Evolutionary conservation across 23 tunicate species (phyloP).

Genomic region (Styela clava): DNA sequence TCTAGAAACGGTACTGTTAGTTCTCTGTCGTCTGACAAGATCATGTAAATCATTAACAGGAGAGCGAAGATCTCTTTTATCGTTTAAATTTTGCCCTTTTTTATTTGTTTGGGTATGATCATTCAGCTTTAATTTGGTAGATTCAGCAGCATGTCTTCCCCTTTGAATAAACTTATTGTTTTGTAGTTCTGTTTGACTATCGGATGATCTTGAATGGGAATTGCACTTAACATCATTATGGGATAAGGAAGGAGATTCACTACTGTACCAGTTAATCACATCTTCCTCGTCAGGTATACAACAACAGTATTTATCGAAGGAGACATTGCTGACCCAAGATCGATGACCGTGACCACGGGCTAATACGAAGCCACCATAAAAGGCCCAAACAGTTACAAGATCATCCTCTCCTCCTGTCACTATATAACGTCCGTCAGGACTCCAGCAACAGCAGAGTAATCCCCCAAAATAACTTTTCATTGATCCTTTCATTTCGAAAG

Average conservation of each 20-base stretch:
- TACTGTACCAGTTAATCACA: slow-evolving; percentile 53
- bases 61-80: not conserved
- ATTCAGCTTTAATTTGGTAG: not conserved
- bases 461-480: slow-evolving; percentile 99
- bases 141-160: not conserved
- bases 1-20: slow-evolving; percentile 77
- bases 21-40: slow-evolving; percentile 43
- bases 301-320: slow-evolving; percentile 83
- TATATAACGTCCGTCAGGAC: slow-evolving; percentile 94
- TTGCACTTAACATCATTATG: not conserved
- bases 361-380: slow-evolving; percentile 66
- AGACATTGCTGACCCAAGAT: slow-evolving; percentile 91
- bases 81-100: not conserved
- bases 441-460: slow-evolving; percentile 84
- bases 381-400: slow-evolving; percentile 85
- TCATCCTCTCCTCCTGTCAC: slow-evolving; percentile 99
- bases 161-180: not conserved
- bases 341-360: slow-evolving; percentile 90
- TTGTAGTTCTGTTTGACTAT: not conserved
- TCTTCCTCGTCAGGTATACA: slow-evolving; percentile 70
- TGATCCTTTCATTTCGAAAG: slow-evolving; percentile 62
- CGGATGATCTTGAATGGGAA: not conserved
- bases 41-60: slow-evolving; percentile 6
- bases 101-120: not conserved
- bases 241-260: slow-evolving; percentile 3